A percentile compares a stretch with the other conserved stretches of the same genome.
phyloP scores from a whole-genome alignment of 2,888 invertebrate species.

The Dexiosoma caninum region DNA sequence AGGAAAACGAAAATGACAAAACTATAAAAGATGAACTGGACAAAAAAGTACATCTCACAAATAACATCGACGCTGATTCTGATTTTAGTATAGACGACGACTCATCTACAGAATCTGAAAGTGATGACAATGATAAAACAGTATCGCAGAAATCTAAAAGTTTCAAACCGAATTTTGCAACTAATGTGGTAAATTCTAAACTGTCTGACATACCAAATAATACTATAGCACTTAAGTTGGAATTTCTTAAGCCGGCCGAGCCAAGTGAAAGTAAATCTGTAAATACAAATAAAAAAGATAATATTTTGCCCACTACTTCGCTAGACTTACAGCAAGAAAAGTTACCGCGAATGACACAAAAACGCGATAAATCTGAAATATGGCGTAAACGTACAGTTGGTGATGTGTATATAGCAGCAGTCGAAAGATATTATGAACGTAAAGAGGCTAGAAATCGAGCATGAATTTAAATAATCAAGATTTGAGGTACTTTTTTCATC shows the following conservation, averaged over 20 bases:
- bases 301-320: conserved; percentile 7
- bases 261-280: neutral
- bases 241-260: conserved; percentile 67
- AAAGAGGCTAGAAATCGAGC: conserved; percentile 80
- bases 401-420: conserved; percentile 85
- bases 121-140: conserved; percentile 23
- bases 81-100: conserved; percentile 85
- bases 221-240: conserved; percentile 60
- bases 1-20: conserved; percentile 68
- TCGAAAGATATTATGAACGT: conserved; percentile 86
- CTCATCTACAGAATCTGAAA: conserved; percentile 78
- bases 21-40: conserved; percentile 75
- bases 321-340: neutral
- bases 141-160: conserved; percentile 10
- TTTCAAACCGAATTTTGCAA: conserved; percentile 4
- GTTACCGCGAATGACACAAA: conserved; percentile 73
- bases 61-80: conserved; percentile 85
- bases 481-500: conserved; percentile 8
- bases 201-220: neutral
- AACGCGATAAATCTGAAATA: conserved; percentile 84
- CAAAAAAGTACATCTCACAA: conserved; percentile 79
- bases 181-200: neutral
- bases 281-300: conserved; percentile 61
- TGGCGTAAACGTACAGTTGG: conserved; percentile 93
- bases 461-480: conserved; percentile 19